Evolutionary conservation across 2,888 invertebrate genomes (phyloP), one percentile per base, ranked within the genome.

Genomic region (Hypsopygia costalis): DNA sequence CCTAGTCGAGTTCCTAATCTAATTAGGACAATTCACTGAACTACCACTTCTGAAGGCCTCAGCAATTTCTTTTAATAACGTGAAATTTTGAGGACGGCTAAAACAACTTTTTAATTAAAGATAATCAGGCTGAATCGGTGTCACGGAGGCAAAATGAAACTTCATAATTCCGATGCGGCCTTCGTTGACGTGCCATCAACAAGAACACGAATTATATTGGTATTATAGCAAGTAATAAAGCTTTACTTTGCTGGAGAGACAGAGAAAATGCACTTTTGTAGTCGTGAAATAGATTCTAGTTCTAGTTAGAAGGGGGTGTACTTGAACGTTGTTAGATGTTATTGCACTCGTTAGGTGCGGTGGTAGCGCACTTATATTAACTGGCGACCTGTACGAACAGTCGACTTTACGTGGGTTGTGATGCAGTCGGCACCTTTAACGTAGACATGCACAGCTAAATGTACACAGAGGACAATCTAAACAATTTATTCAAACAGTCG

Each of bases 51-150:
- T 64, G 66, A 65, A 64, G 68, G 65, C 66, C 72, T 64, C 68
- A 64, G 71, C 69, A 76, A 76, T 76, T 81, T 83, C 76, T 81
- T 82, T 82, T 78, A 77, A 80, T 79, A 81, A 77, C 75, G 80
- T 72, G 64, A 60, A 75, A 70, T 76, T 80, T 76, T 55, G 66
- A 57, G 71, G 72, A 68, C 63, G 69, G 67, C 71, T 77, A 69
- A 77, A 78, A 77, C 75, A 83, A 82, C 80, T 82, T 83, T 85
- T 82, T 82, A 81, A 83, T 81, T 82, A 82, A 82, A 78, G 76
- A 81, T 82, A 81, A 83, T 81, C 76, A 80, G 72, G 62, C 69
- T 69, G 67, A 77, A 82, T 76, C 69, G 69, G 68, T 75, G 77
- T 76, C 78, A 72, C 66, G 65, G 63, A 68, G 69, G 64, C 68